These are phyloP conservation scores for Linnaemya vulpina DNA, from an alignment of 2,888 invertebrate species.

Conservation along the genomic window DNA sequence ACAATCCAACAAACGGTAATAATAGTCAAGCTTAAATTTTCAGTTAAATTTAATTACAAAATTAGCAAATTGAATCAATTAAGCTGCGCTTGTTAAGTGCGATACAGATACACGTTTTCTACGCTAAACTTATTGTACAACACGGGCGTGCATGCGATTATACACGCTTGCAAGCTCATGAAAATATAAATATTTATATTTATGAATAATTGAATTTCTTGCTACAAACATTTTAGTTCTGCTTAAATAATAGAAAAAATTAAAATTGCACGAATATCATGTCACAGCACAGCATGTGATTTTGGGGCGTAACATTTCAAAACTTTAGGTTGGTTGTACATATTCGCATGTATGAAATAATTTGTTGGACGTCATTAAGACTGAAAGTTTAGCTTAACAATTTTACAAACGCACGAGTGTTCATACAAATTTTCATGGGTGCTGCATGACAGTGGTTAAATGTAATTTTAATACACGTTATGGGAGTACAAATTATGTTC, in stretches of 20 bases:
- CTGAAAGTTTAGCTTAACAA: conserved; percentile 24
- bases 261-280: conserved; percentile 67
- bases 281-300: conserved; percentile 62
- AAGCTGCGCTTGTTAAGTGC: conserved; percentile 40
- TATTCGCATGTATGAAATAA: conserved; percentile 19
- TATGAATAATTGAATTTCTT: conserved; percentile 33
- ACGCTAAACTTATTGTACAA: conserved; percentile 25
- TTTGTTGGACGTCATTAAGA: conserved; percentile 39
- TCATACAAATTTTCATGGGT: not conserved
- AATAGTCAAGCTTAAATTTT: conserved; percentile 25
- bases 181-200: conserved; percentile 1
- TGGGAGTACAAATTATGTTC: too few relatives aligned
- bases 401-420: not conserved
- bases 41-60: conserved; percentile 42
- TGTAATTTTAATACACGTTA: not conserved
- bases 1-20: conserved; percentile 32
- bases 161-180: not conserved
- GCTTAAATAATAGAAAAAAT: conserved; percentile 47
- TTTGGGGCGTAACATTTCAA: conserved; percentile 59
- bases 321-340: conserved; percentile 1
- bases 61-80: conserved; percentile 58
- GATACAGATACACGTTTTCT: conserved; percentile 50
- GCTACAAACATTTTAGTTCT: not conserved
- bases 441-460: not conserved
- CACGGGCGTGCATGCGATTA: not conserved